Base-by-base conservation (phyloP, 1,140 invertebrate species). In the Drosophila pseudoobscura region DNA sequence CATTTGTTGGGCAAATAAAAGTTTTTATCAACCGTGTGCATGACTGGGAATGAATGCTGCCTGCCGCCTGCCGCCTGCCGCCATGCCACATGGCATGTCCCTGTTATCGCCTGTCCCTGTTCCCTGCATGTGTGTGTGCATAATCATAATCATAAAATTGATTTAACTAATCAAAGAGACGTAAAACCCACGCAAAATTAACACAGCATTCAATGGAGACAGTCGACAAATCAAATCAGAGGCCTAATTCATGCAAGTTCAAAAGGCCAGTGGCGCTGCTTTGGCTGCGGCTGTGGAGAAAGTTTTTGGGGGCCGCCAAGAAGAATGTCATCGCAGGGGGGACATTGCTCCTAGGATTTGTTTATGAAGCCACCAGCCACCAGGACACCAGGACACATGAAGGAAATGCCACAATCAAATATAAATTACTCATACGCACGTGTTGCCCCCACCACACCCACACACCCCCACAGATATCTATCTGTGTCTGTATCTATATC, bases 71-170 rank as follows among this genome's bases (percentile, higher is more conserved):
- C 46, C 29, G 20, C 24, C 31, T 47, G 43, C 46, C 39, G 20
- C 24, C 24, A 0, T 55, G 26, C 39, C 20, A 56, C 74, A 64
- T 56, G 60, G 55, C 66, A 17, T 17, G 17, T 17, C 17, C 17
- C 63, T 71, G 39, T 80, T 72, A 76, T 68, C 61, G 44, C 57
- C 35, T 39, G 3, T 39, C 11, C 11, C 11, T 39, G 11, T 13
- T 4, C 35, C 11, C 35, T 13, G 11, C 11, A 41, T 1, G 26
- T n/a, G 45, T 68, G 71, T 61, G 53, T 47, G 54, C 65, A 70
- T 85, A 80, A 78, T 70, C 69, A 82, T 88, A 78, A 87, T 88
- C 83, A 82, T 70, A 56, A 87, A 87, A 88, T 87, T 88, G 69
- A 88, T 78, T 87, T 75, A 88, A 87, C 83, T 88, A 88, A 87